Evolutionary conservation across 1,140 invertebrate genomes (phyloP).

Genomic region (Drosophila persimilis): DNA sequence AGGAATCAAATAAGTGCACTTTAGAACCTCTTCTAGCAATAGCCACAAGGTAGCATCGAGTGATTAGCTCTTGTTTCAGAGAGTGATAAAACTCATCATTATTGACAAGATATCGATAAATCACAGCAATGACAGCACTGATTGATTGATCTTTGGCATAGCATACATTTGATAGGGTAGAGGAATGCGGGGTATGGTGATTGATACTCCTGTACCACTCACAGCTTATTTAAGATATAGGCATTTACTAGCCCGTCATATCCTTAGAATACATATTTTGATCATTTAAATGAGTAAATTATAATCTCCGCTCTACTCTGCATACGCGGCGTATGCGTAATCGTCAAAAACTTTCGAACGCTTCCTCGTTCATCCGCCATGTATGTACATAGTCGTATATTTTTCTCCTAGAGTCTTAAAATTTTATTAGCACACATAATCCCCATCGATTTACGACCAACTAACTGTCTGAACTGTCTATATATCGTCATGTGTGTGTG

Average conservation of each 20-base stretch:
- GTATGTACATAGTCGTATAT: conserved; percentile 10
- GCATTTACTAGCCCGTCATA: neutral
- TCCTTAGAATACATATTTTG: neutral
- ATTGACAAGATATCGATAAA: too few relatives aligned
- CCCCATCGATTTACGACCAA: conserved; percentile 70
- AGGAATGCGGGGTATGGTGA: too few relatives aligned
- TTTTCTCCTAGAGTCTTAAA: conserved; percentile 55
- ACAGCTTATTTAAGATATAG: too few relatives aligned
- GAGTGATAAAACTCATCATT: too few relatives aligned
- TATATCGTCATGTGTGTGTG: conserved; percentile 1
- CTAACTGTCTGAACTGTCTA: conserved; percentile 51
- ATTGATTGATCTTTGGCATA: too few relatives aligned
- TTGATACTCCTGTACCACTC: too few relatives aligned
- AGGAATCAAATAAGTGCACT: too few relatives aligned
- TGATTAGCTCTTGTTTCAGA: too few relatives aligned
- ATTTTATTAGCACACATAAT: conserved; percentile 75
- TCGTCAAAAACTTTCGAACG: conserved; percentile 40
- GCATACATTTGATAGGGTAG: too few relatives aligned
- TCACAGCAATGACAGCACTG: too few relatives aligned
- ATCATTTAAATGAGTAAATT: neutral
- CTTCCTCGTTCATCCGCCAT: conserved; percentile 10
- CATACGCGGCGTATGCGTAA: conserved; percentile 65
- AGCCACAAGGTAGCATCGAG: too few relatives aligned
- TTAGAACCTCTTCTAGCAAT: too few relatives aligned
- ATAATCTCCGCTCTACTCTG: conserved; percentile 12